phyloP scores from a whole-genome alignment of 1,140 invertebrate genomes.

The Platyscapa corneri region DNA sequence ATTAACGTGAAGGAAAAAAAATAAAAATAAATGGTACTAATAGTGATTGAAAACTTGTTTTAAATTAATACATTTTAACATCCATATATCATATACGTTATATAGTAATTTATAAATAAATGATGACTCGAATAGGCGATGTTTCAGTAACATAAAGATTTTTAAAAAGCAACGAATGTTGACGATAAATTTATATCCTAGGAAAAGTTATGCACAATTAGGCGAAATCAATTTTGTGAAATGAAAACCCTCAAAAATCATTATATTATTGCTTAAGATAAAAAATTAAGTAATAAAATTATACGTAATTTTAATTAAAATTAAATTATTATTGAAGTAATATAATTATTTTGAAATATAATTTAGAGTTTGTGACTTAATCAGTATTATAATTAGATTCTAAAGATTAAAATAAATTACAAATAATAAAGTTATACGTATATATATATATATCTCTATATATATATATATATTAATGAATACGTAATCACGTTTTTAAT shows the following conservation, averaged over 20 bases:
- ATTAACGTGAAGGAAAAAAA: neutral
- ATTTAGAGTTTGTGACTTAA: neutral
- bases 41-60: neutral
- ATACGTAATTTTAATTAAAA: neutral
- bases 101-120: conserved; percentile 5
- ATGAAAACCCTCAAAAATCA: neutral
- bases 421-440: too few relatives aligned
- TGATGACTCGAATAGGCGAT: neutral
- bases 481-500: neutral
- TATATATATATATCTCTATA: neutral
- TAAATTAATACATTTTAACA: conserved; percentile 28
- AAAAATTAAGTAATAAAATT: neutral
- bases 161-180: neutral
- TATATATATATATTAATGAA: too few relatives aligned
- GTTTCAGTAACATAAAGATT: conserved; percentile 19
- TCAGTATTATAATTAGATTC: neutral
- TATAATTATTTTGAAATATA: neutral
- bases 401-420: neutral
- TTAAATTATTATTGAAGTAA: neutral
- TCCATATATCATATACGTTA: neutral
- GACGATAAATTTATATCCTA: neutral
- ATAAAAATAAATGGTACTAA: conserved; percentile 36
- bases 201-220: conserved; percentile 37
- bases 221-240: neutral
- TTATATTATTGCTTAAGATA: neutral